Evolutionary conservation across 2,113 vertebrate genomes (phyloP).

Genomic region (Oreochromis tanganicae): DNA sequence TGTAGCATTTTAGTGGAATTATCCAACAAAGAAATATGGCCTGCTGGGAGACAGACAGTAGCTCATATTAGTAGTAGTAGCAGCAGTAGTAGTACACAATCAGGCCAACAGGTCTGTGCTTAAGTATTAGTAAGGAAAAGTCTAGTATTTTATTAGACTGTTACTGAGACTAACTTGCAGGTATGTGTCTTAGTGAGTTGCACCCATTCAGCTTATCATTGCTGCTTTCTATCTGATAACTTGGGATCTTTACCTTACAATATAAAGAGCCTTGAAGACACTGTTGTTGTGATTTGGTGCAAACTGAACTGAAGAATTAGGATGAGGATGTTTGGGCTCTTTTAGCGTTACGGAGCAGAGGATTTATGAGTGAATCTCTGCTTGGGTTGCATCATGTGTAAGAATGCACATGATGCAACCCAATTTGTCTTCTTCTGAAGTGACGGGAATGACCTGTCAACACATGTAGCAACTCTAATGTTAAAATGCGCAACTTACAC

Average conservation of each 20-base stretch:
- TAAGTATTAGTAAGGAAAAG: not conserved
- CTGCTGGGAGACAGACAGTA: rapidly evolving
- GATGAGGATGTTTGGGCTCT: not conserved
- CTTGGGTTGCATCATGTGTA: not conserved
- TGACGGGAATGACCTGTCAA: not conserved
- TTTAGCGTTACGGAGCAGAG: not conserved
- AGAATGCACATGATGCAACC: not conserved
- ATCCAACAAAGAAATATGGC: not conserved
- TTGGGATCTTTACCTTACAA: not conserved
- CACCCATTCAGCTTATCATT: not conserved
- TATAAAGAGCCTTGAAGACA: not conserved
- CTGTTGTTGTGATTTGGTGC: not conserved
- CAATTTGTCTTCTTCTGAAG: not conserved
- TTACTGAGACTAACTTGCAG: not conserved
- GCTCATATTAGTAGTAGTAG: not conserved
- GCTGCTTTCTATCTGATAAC: not conserved
- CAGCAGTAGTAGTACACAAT: not conserved
- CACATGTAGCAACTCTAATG: not conserved
- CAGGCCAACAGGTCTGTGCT: not conserved
- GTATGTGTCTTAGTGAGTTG: not conserved
- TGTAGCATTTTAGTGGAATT: not conserved
- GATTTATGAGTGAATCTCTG: not conserved
- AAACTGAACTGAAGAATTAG: not conserved
- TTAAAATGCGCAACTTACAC: not conserved
- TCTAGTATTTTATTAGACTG: not conserved